Conservation (phyloP, 2,888 invertebrate genomes). For the Strigamia crassipes region DNA sequence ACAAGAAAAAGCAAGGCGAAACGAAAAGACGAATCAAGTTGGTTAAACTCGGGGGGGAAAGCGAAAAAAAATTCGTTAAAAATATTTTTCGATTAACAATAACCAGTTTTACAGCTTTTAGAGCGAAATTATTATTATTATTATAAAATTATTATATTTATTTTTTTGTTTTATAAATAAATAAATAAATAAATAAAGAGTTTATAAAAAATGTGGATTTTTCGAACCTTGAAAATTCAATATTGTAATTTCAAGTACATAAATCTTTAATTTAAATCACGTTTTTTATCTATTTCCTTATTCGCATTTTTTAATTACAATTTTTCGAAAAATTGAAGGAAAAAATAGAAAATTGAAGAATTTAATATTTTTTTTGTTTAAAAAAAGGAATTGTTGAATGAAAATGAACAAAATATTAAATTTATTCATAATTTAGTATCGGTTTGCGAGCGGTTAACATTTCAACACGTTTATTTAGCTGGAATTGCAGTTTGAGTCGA, state of each 20-base stretch:
- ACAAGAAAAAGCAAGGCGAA: constrained; percentile 24
- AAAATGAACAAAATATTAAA: neutral
- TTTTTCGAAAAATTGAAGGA: neutral
- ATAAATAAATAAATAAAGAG: neutral
- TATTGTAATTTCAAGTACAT: neutral
- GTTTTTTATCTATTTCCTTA: neutral
- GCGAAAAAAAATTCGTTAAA: too few relatives aligned
- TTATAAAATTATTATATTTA: neutral
- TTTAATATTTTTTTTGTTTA: neutral
- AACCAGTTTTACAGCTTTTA: too few relatives aligned
- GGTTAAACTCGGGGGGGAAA: neutral
- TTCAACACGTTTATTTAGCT: neutral
- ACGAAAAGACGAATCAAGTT: neutral
- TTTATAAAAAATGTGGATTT: neutral
- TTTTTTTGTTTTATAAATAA: too few relatives aligned
- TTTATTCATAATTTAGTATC: neutral
- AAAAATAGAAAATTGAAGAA: neutral
- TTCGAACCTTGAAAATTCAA: neutral
- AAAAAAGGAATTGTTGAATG: neutral
- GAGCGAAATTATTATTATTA: neutral
- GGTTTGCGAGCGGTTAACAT: neutral
- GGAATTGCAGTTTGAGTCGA: too few relatives aligned
- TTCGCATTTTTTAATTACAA: too few relatives aligned
- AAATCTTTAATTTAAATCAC: neutral
- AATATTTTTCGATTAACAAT: too few relatives aligned